A percentile compares a stretch with the other conserved stretches of the same genome.
phyloP scores from a whole-genome alignment of 2,113 vertebrate genomes.

The Platichthys flesus region DNA sequence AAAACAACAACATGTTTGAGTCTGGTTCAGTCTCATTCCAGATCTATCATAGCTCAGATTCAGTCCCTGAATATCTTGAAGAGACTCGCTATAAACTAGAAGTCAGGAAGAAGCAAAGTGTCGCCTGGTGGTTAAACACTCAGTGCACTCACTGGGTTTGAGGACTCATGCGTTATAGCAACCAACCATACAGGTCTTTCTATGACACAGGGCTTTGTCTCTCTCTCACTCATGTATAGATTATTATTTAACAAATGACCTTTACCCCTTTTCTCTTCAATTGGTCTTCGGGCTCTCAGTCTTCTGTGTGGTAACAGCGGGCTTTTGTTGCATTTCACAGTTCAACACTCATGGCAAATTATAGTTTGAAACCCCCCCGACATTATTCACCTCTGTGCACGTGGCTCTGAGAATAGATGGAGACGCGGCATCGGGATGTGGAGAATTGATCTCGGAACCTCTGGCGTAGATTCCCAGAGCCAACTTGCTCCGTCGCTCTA shows the following conservation, averaged over 20 bases:
- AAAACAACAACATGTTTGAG: conserved; percentile 46
- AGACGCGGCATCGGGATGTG: conserved; percentile 40
- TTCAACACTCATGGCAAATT: conserved; percentile 72
- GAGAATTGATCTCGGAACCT: conserved; percentile 52
- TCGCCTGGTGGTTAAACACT: conserved; percentile 58
- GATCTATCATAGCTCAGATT: too few species aligned
- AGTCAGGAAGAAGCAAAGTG: conserved; percentile 53
- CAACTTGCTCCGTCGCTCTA: conserved; percentile 32
- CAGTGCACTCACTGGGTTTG: conserved; percentile 15
- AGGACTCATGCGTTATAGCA: conserved; percentile 31
- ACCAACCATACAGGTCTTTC: conserved; percentile 26
- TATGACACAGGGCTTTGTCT: conserved; percentile 40
- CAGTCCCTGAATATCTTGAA: conserved; percentile 34
- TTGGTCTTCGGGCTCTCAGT: conserved; percentile 50
- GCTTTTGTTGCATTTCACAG: conserved; percentile 81
- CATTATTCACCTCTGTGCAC: neutral
- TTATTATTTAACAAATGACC: conserved; percentile 44
- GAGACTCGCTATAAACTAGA: conserved; percentile 48
- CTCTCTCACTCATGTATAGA: conserved; percentile 25
- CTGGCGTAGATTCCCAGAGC: conserved; percentile 48
- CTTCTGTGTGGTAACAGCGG: conserved; percentile 63
- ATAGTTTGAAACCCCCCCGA: neutral
- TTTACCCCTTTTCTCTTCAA: conserved; percentile 14
- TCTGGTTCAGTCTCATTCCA: neutral
- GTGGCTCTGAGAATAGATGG: conserved; percentile 61